Conservation (phyloP, 2,888 invertebrate species). For the Philereme transversata region DNA sequence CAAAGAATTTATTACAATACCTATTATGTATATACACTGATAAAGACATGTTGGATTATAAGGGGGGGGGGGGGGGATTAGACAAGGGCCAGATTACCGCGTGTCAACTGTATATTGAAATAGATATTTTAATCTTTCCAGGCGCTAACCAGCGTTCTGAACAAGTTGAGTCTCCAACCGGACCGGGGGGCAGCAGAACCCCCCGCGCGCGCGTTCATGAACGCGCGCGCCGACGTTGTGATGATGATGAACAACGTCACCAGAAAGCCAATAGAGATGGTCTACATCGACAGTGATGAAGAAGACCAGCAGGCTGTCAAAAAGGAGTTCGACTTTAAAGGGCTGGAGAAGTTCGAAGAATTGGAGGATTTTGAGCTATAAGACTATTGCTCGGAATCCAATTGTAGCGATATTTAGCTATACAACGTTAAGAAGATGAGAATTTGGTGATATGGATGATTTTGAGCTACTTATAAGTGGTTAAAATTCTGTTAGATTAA, state of each 20-base stretch:
- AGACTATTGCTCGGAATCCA: too few relatives aligned
- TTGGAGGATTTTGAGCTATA: slow-evolving; percentile 18
- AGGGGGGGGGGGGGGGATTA: too few relatives aligned
- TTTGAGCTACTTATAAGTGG: too few relatives aligned
- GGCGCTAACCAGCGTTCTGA: background rate
- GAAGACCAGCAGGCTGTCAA: background rate
- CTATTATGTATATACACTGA: too few relatives aligned
- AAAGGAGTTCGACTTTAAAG: slow-evolving; percentile 9
- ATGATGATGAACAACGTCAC: slow-evolving; percentile 12
- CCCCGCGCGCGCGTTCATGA: background rate
- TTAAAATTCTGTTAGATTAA: too few relatives aligned
- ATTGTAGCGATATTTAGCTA: too few relatives aligned
- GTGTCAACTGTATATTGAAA: too few relatives aligned
- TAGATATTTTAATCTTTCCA: background rate
- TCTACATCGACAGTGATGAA: slow-evolving; percentile 24
- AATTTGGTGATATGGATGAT: background rate
- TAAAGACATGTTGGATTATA: too few relatives aligned
- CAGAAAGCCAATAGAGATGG: slow-evolving; percentile 18
- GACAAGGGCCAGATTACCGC: too few relatives aligned
- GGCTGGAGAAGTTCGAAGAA: slow-evolving; percentile 17
- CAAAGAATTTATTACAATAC: too few relatives aligned
- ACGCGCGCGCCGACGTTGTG: slow-evolving; percentile 19
- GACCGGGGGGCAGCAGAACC: background rate
- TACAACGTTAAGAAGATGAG: too few relatives aligned
- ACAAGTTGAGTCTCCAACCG: background rate